A percentile compares a stretch with the other conserved stretches of the same genome.
Conservation (phyloP, 2,888 invertebrate genomes). For the Buathra laborator region DNA sequence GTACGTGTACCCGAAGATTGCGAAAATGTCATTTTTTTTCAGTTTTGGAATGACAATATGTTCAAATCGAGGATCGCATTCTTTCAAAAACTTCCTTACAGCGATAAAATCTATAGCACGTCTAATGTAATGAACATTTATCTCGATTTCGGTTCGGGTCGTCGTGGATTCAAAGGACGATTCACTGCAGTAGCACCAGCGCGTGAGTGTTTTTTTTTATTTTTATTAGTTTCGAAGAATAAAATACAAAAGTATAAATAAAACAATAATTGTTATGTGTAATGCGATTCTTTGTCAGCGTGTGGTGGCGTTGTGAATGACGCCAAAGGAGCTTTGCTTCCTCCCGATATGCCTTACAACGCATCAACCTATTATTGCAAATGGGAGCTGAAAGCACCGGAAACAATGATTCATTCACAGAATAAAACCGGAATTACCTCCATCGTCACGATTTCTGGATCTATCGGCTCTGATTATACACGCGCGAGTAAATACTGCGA, state of each 20-base stretch:
- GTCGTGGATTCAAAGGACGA: conserved; percentile 90
- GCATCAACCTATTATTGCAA: conserved; percentile 77
- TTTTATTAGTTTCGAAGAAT: too few species aligned
- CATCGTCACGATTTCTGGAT: conserved; percentile 76
- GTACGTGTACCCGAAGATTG: background rate
- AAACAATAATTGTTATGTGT: conserved; percentile 13
- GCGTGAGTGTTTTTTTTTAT: conserved; percentile 84
- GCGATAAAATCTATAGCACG: conserved; percentile 87
- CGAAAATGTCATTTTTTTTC: conserved; percentile 5
- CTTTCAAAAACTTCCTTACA: conserved; percentile 79
- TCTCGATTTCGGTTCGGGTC: conserved; percentile 86
- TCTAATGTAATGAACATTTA: conserved; percentile 88
- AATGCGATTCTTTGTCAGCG: conserved; percentile 71
- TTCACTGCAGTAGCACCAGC: conserved; percentile 89
- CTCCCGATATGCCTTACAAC: conserved; percentile 76
- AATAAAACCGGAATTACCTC: conserved; percentile 74
- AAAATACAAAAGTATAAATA: too few species aligned
- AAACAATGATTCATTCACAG: conserved; percentile 56
- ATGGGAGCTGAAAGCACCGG: conserved; percentile 77
- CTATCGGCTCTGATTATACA: conserved; percentile 59
- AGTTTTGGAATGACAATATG: conserved; percentile 88
- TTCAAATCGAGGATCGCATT: conserved; percentile 84
- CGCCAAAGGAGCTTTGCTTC: conserved; percentile 73
- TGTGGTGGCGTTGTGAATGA: conserved; percentile 78
- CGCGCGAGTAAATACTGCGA: conserved; percentile 9